Percentiles rank a stretch among this genome's conserved stretches.
Evolutionary conservation across 2,888 invertebrate species (phyloP).

Genomic region (Limnephilus marmoratus): DNA sequence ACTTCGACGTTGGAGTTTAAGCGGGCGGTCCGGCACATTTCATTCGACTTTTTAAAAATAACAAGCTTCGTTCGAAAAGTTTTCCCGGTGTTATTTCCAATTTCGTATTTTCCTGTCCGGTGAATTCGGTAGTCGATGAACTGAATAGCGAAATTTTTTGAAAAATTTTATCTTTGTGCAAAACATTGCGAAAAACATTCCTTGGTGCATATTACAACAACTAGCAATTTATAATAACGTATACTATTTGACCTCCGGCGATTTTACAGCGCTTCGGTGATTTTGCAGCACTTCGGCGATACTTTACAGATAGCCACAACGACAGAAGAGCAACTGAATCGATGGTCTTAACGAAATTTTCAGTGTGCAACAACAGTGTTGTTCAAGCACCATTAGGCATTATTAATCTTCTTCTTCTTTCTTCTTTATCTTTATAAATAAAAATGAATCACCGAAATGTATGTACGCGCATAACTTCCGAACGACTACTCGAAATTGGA

Average conservation of each 20-base stretch:
- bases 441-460: no score
- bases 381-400: no score
- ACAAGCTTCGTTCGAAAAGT: slow-evolving; percentile 2
- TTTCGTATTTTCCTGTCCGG: neutral
- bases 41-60: slow-evolving; percentile 11
- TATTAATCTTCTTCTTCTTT: no score
- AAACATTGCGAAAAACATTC: neutral
- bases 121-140: neutral
- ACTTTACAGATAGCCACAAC: neutral
- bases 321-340: neutral
- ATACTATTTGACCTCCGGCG: neutral
- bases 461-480: no score
- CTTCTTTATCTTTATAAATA: no score
- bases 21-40: slow-evolving; percentile 8
- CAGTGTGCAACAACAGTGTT: no score
- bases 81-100: slow-evolving; percentile 5
- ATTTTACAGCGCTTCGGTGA: neutral
- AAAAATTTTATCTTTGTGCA: no score
- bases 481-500: no score
- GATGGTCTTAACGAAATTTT: neutral
- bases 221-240: neutral
- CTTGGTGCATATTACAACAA: neutral
- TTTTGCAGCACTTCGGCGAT: neutral
- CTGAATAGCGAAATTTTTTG: neutral
- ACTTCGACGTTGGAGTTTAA: neutral